Evolutionary conservation across 2,888 invertebrate species (phyloP).

Genomic region (Cylindroiulus punctatus): DNA sequence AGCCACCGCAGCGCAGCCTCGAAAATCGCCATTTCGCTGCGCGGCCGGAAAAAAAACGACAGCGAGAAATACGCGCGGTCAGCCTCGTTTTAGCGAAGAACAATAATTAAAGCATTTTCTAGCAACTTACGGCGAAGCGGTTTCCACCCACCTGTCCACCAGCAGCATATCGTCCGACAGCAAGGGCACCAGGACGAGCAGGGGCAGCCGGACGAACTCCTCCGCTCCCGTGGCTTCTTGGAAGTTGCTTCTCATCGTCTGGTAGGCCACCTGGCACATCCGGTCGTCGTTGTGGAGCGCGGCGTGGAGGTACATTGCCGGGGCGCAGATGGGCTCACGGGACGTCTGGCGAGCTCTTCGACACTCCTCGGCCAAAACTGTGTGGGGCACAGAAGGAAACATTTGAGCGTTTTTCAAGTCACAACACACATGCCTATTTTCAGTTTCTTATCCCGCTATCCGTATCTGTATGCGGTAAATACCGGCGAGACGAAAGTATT

Average conservation of each 20-base stretch:
- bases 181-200: neutral
- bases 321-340: neutral
- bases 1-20: constrained; percentile 23
- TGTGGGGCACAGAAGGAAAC: neutral
- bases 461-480: too few species aligned
- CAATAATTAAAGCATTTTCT: too few species aligned
- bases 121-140: too few species aligned
- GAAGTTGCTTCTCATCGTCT: constrained; percentile 6
- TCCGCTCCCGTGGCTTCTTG: neutral
- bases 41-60: too few species aligned
- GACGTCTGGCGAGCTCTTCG: neutral
- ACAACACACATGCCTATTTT: too few species aligned
- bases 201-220: constrained; percentile 44
- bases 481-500: too few species aligned
- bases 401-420: neutral
- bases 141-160: neutral
- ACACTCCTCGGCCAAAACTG: constrained; percentile 45
- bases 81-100: too few species aligned
- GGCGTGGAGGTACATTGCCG: constrained; percentile 44
- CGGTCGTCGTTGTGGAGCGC: neutral
- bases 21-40: neutral
- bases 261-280: neutral
- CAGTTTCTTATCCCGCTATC: too few species aligned
- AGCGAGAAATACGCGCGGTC: too few species aligned
- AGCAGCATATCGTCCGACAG: neutral